Conservation (phyloP, 2,797 vertebrate genomes). For the Erethizon dorsatum region DNA sequence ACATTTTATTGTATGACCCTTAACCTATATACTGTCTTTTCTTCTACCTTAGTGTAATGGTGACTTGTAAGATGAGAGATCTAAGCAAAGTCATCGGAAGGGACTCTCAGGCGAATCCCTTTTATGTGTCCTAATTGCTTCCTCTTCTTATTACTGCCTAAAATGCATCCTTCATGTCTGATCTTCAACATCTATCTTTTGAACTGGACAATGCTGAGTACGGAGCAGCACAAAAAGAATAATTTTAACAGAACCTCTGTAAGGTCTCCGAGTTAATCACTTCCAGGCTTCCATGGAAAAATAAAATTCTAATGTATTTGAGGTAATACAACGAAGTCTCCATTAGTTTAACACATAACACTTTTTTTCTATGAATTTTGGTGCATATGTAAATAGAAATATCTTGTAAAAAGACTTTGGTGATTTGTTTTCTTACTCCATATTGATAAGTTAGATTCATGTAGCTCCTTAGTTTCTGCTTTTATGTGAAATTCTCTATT, state of each 20-base stretch:
- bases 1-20: background rate
- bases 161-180: background rate
- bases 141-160: background rate
- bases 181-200: background rate
- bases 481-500: background rate
- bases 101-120: background rate
- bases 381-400: background rate
- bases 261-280: background rate
- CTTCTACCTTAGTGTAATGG: background rate
- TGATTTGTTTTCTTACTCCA: background rate
- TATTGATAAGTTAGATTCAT: constrained; percentile 2
- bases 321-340: background rate
- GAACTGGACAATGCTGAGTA: background rate
- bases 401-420: background rate
- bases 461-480: background rate
- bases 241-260: background rate
- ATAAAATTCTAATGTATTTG: background rate
- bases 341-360: background rate
- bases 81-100: background rate
- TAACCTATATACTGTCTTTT: too few relatives aligned
- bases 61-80: constrained; percentile 15
- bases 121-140: background rate
- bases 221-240: background rate
- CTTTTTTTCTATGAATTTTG: background rate
- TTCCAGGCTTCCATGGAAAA: background rate